These are phyloP conservation scores for Coelopa pilipes DNA, from an alignment of 2,888 invertebrate species.

Conservation along the genomic window DNA sequence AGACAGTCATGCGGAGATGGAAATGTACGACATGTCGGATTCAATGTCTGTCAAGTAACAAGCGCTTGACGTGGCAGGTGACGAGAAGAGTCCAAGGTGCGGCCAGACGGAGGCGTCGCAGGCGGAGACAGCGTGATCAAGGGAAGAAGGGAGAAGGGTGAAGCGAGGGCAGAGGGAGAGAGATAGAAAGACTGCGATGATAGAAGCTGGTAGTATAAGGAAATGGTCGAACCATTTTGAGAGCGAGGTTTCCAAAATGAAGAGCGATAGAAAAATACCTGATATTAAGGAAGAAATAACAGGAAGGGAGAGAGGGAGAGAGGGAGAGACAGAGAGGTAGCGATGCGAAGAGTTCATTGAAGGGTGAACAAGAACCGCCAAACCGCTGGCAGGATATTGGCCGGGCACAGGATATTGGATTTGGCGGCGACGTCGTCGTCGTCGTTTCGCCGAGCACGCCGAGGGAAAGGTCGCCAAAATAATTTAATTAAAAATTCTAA, in stretches of 20 bases:
- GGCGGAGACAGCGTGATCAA: background rate
- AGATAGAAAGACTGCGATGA: background rate
- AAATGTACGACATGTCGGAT: conserved; percentile 18
- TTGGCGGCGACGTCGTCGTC: background rate
- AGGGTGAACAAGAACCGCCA: too few species aligned
- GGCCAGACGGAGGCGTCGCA: background rate
- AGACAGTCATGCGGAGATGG: background rate
- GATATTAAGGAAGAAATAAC: background rate
- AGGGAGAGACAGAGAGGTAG: too few species aligned
- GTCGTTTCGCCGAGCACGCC: background rate
- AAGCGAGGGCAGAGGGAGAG: background rate
- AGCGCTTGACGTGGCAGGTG: conserved; percentile 11
- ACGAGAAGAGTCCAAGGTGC: background rate
- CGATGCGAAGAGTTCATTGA: too few species aligned
- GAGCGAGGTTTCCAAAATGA: background rate
- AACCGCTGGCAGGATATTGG: too few species aligned
- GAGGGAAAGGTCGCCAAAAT: conserved; percentile 2
- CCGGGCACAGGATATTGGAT: too few species aligned
- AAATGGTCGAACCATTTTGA: background rate
- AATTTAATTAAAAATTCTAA: conserved; percentile 11
- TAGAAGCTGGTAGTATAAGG: background rate
- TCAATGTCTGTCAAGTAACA: conserved; percentile 24
- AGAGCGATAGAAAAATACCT: too few species aligned
- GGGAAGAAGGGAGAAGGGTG: background rate
- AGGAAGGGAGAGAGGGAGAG: background rate